These are phyloP conservation scores for Megamerina dolium DNA, from an alignment of 2,888 invertebrate species.

Conservation along the genomic window DNA sequence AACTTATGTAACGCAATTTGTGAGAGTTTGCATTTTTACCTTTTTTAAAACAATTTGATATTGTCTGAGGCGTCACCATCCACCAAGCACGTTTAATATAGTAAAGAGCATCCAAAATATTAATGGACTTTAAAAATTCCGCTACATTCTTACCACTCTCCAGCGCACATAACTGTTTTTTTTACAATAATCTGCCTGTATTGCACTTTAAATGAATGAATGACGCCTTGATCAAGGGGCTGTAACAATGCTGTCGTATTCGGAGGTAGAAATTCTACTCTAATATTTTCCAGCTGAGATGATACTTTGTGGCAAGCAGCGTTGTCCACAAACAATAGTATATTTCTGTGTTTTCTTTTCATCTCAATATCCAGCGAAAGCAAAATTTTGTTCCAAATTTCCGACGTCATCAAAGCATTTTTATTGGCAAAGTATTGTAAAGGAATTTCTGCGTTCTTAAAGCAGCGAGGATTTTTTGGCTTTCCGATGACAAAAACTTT, in stretches of 20 bases:
- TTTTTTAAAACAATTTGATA: slow-evolving; percentile 20
- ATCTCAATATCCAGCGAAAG: slow-evolving; percentile 12
- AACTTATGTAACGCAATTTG: too few species aligned
- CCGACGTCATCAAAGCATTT: slow-evolving; percentile 9
- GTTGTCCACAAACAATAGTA: slow-evolving; percentile 18
- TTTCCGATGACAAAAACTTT: slow-evolving; percentile 13
- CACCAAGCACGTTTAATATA: slow-evolving; percentile 17
- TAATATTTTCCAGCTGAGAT: slow-evolving; percentile 16
- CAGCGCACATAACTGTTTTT: slow-evolving; percentile 15
- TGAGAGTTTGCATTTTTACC: slow-evolving; percentile 9
- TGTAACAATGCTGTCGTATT: slow-evolving; percentile 18
- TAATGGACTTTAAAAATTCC: slow-evolving; percentile 19
- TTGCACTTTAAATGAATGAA: slow-evolving; percentile 18
- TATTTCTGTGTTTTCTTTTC: slow-evolving; percentile 13
- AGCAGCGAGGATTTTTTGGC: slow-evolving; percentile 8
- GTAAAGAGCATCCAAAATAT: slow-evolving; percentile 11
- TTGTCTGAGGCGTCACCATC: slow-evolving; percentile 14
- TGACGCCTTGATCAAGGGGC: too few species aligned
- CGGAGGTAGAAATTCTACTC: slow-evolving; percentile 18
- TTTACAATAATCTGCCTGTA: slow-evolving; percentile 20
- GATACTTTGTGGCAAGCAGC: slow-evolving; percentile 18
- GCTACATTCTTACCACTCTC: slow-evolving; percentile 12
- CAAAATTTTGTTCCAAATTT: slow-evolving; percentile 11
- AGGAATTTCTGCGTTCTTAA: slow-evolving; percentile 8
- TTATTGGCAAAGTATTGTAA: slow-evolving; percentile 11